Conservation (phyloP, 2,113 vertebrate genomes). For the Syngnathus scovelli region DNA sequence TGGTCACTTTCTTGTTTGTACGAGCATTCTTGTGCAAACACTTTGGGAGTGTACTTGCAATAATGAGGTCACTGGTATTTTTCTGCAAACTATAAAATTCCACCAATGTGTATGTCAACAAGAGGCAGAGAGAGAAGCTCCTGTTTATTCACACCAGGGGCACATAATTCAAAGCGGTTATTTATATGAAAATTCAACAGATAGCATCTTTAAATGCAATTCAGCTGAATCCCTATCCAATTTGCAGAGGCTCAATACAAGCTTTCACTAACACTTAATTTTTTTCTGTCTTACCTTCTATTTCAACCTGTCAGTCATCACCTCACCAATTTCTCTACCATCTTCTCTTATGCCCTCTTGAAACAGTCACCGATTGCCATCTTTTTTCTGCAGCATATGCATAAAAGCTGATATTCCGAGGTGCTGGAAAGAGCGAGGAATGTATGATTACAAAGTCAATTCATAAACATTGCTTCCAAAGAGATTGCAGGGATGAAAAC, state of each 20-base stretch:
- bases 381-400: slow-evolving; percentile 23
- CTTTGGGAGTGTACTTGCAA: not conserved
- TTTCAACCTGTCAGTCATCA: slow-evolving; percentile 47
- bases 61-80: slow-evolving; percentile 11
- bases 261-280: not conserved
- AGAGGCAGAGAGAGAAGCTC: not conserved
- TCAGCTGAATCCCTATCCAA: slow-evolving; percentile 28
- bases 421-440: slow-evolving; percentile 38
- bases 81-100: slow-evolving; percentile 5
- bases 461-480: slow-evolving; percentile 36
- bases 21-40: not conserved
- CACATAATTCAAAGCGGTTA: slow-evolving; percentile 27
- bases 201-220: slow-evolving; percentile 43
- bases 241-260: slow-evolving; percentile 13
- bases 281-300: slow-evolving; percentile 33
- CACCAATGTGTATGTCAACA: slow-evolving; percentile 16
- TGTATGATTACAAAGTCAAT: slow-evolving; percentile 54
- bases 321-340: slow-evolving; percentile 21
- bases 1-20: not conserved
- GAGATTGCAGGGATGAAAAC: slow-evolving; percentile 52
- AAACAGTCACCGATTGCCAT: slow-evolving; percentile 40
- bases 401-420: slow-evolving; percentile 24
- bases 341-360: slow-evolving; percentile 17
- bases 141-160: slow-evolving; percentile 12
- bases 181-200: slow-evolving; percentile 41